Conservation (phyloP, 2,888 invertebrate genomes). For the Lapara coniferarum region DNA sequence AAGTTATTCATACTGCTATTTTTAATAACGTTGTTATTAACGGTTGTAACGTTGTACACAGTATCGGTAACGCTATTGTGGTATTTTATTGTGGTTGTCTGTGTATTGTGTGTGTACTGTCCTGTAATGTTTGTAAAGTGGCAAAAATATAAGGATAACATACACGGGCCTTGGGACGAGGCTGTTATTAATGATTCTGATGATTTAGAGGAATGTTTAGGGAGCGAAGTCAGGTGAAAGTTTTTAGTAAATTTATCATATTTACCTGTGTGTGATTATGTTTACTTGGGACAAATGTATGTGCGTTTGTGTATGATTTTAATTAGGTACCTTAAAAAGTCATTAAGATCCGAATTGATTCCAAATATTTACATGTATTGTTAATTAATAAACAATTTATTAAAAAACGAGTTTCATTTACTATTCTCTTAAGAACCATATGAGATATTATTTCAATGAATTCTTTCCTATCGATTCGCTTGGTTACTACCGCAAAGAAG, state of each 20-base stretch:
- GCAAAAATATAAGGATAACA: slow-evolving; percentile 93
- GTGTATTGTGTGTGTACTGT: slow-evolving; percentile 88
- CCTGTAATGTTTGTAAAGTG: slow-evolving; percentile 90
- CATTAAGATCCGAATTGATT: not conserved
- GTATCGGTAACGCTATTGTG: slow-evolving; percentile 84
- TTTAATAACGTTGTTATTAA: slow-evolving; percentile 75
- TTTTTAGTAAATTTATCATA: not conserved
- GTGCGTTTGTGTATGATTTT: not conserved
- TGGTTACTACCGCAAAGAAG: too few relatives aligned
- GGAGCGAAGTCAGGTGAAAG: slow-evolving; percentile 10
- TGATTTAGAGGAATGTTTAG: slow-evolving; percentile 71
- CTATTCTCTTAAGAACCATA: too few relatives aligned
- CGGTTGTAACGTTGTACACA: slow-evolving; percentile 78
- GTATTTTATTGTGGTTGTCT: slow-evolving; percentile 84
- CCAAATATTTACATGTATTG: not conserved
- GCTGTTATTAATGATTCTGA: slow-evolving; percentile 89
- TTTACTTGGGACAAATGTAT: not conserved
- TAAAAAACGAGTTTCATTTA: too few relatives aligned
- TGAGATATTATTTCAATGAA: too few relatives aligned
- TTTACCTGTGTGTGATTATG: not conserved
- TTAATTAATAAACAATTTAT: too few relatives aligned
- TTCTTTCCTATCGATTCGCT: too few relatives aligned
- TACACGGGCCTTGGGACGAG: slow-evolving; percentile 99
- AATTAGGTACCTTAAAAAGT: too few relatives aligned
- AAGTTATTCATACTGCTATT: slow-evolving; percentile 81